A percentile compares a stretch with the other conserved stretches of the same genome.
These are phyloP conservation scores for Scaptomyza cyrtandrae DNA, from an alignment of 2,888 invertebrate species.

Conservation along the genomic window DNA sequence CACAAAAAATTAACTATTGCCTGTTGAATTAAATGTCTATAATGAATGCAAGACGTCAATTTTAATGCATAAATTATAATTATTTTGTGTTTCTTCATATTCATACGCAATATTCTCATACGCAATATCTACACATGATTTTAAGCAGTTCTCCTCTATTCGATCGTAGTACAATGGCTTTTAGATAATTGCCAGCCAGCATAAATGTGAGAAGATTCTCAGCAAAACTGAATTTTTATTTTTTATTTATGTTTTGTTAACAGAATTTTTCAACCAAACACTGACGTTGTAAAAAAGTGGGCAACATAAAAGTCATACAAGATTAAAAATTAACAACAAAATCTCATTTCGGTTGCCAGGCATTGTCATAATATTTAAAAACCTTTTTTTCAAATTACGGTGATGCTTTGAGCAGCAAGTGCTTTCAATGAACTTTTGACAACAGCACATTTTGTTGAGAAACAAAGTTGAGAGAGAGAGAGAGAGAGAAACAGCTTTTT, in stretches of 20 bases:
- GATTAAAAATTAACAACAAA: conserved; percentile 31
- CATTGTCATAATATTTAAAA: conserved; percentile 55
- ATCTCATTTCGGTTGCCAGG: conserved; percentile 23
- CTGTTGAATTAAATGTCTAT: conserved; percentile 5
- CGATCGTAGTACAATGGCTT: conserved; percentile 39
- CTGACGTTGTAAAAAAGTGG: conserved; percentile 20
- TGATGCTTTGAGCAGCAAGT: conserved; percentile 2
- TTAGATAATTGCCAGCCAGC: conserved; percentile 27
- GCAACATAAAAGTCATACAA: conserved; percentile 29
- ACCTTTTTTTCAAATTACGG: conserved; percentile 24
- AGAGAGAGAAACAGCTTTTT: conserved; percentile 4
- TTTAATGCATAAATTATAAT: conserved; percentile 13
- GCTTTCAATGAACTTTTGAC: conserved; percentile 59
- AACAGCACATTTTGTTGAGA: conserved; percentile 45
- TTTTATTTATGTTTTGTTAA: conserved; percentile 23
- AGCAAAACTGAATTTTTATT: conserved; percentile 17
- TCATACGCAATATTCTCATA: conserved; percentile 23
- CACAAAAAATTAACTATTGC: background rate
- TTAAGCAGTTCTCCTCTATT: conserved; percentile 9
- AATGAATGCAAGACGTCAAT: conserved; percentile 20
- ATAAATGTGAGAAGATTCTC: conserved; percentile 60
- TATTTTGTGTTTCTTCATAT: conserved; percentile 1
- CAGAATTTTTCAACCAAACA: conserved; percentile 43
- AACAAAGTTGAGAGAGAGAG: conserved; percentile 53
- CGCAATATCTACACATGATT: conserved; percentile 36